phyloP scores from a whole-genome alignment of 1,140 invertebrate species.

The Diachasma alloeum region DNA sequence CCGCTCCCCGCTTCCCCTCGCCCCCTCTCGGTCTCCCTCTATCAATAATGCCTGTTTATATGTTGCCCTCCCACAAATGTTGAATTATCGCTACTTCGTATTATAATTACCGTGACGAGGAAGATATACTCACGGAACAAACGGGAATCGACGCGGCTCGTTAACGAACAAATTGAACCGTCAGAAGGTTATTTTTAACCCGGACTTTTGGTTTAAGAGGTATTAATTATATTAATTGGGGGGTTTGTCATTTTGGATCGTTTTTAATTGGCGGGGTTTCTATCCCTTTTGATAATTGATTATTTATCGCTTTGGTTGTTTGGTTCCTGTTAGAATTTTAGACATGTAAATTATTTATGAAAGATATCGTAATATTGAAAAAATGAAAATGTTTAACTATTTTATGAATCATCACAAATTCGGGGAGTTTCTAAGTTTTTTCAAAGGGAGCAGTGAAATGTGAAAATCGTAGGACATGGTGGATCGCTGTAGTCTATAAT shows the following conservation, averaged over 20 bases:
- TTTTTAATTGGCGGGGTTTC: background rate
- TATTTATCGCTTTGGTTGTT: too few species aligned
- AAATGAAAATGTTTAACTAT: too few species aligned
- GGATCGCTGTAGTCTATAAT: too few species aligned
- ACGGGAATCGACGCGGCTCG: constrained; percentile 20
- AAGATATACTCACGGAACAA: background rate
- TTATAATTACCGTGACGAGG: constrained; percentile 18
- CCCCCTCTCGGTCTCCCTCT: background rate
- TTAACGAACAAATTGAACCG: constrained; percentile 28
- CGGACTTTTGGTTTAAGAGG: background rate
- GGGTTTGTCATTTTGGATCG: background rate
- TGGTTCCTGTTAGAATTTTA: too few species aligned
- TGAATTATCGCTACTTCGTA: constrained; percentile 20
- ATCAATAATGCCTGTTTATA: background rate
- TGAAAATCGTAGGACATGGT: too few species aligned
- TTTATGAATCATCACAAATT: too few species aligned
- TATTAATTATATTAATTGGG: background rate
- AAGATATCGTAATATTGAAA: too few species aligned
- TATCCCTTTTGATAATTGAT: too few species aligned
- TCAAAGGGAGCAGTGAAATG: too few species aligned
- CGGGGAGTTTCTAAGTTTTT: too few species aligned
- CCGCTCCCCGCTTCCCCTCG: background rate
- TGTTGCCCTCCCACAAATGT: background rate
- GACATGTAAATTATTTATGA: too few species aligned
- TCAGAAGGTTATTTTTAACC: constrained; percentile 22